These are phyloP conservation scores for Tetraodon nigroviridis DNA, from an alignment of 2,113 vertebrate species.

Conservation along the genomic window DNA sequence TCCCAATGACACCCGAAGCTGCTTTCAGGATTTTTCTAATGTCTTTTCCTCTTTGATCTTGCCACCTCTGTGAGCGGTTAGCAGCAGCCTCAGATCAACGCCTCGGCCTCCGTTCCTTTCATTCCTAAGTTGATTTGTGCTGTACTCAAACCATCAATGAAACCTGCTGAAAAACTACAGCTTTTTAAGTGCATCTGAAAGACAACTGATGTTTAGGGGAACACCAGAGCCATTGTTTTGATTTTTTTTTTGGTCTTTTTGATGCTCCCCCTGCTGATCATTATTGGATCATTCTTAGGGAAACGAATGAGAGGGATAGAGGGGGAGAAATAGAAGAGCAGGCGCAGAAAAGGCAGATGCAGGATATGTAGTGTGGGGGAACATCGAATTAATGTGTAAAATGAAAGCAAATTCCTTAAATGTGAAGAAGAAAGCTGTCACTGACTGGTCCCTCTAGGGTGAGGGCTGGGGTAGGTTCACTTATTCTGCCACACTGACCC, in stretches of 20 bases:
- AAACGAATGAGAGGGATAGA: conserved; percentile 14
- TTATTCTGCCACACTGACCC: background rate
- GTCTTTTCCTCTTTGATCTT: conserved; percentile 1
- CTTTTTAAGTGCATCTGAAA: conserved; percentile 48
- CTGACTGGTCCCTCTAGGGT: background rate
- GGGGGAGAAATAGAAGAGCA: conserved; percentile 13
- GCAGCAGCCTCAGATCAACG: conserved; percentile 3
- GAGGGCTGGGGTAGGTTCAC: no score
- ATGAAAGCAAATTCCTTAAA: no score
- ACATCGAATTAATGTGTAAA: conserved; percentile 7
- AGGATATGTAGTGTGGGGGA: background rate
- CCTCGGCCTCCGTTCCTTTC: conserved; percentile 13
- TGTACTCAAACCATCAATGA: conserved; percentile 42
- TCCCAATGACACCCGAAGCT: conserved; percentile 1
- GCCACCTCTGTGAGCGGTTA: background rate
- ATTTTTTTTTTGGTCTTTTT: background rate
- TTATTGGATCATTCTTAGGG: conserved; percentile 44
- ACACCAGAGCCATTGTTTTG: conserved; percentile 29
- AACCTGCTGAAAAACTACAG: conserved; percentile 37
- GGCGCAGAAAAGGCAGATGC: conserved; percentile 4
- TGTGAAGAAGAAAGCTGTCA: background rate
- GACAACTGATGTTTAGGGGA: conserved; percentile 43
- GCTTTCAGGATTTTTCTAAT: background rate
- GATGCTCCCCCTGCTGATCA: conserved; percentile 42
- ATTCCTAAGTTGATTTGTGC: conserved; percentile 40